phyloP scores from a whole-genome alignment of 1,140 invertebrate species.

The Trachymyrmex cornetzi region DNA sequence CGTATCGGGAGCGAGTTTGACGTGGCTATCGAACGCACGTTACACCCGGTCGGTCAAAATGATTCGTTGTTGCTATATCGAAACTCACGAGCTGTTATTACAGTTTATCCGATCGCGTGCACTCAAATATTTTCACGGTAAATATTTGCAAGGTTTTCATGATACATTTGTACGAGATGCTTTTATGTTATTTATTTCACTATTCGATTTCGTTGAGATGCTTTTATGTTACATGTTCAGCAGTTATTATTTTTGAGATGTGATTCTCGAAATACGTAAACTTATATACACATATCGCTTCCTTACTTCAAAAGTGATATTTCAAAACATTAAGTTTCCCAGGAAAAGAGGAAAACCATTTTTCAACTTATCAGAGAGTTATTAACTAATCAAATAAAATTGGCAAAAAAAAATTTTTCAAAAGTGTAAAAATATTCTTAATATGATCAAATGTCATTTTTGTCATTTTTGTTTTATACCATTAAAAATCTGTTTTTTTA shows the following conservation, averaged over 20 bases:
- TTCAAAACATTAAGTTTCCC: no score
- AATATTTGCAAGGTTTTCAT: slow-evolving; percentile 43
- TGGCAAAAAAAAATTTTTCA: no score
- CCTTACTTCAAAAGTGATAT: no score
- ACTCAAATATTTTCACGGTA: slow-evolving; percentile 49
- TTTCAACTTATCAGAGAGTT: no score
- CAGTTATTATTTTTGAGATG: slow-evolving; percentile 12
- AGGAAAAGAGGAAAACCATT: no score
- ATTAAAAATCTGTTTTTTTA: no score
- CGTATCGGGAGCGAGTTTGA: slow-evolving; percentile 1
- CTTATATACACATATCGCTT: not conserved
- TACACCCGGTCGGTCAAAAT: not conserved
- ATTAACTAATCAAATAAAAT: no score
- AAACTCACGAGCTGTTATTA: slow-evolving; percentile 22
- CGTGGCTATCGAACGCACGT: slow-evolving; percentile 39
- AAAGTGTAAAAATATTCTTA: no score
- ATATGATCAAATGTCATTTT: no score
- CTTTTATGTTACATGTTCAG: not conserved
- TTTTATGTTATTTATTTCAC: slow-evolving; percentile 19
- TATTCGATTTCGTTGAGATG: no score
- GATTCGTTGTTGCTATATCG: slow-evolving; percentile 1
- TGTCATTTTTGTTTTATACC: no score
- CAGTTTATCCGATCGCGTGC: slow-evolving; percentile 15
- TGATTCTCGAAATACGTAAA: not conserved
- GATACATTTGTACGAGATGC: not conserved